Evolutionary conservation across 1,140 invertebrate genomes (phyloP).

Genomic region (Plectrocnemia conspersa): DNA sequence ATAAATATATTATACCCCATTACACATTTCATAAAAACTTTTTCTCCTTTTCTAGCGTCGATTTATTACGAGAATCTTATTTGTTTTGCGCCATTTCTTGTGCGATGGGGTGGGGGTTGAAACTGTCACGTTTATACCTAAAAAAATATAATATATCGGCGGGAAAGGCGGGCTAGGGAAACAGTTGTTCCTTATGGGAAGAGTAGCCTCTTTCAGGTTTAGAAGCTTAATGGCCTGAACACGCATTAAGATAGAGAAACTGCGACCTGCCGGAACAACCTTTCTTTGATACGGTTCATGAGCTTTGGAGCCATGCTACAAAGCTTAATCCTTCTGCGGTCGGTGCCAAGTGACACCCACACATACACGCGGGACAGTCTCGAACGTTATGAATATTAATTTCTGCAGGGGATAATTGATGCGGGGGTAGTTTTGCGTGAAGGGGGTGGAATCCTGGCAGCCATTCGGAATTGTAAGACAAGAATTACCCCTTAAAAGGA

Average conservation of each 20-base stretch:
- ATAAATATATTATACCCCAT: no score
- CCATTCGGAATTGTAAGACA: slow-evolving; percentile 49
- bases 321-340: slow-evolving; percentile 22
- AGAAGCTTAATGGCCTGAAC: slow-evolving; percentile 33
- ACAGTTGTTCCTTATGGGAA: slow-evolving; percentile 17
- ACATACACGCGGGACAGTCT: neutral
- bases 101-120: no score
- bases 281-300: slow-evolving; percentile 31
- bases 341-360: slow-evolving; percentile 7
- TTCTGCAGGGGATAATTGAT: neutral
- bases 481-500: slow-evolving; percentile 50
- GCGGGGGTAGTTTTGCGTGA: neutral
- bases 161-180: slow-evolving; percentile 9
- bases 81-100: no score
- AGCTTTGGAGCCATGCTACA: slow-evolving; percentile 14
- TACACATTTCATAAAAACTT: no score
- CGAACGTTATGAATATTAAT: no score
- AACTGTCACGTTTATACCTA: neutral
- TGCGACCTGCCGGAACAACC: slow-evolving; percentile 31
- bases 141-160: neutral
- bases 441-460: slow-evolving; percentile 39
- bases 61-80: no score
- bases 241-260: slow-evolving; percentile 33
- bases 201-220: slow-evolving; percentile 29
- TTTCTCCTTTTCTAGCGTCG: no score